Evolutionary conservation across 2,888 invertebrate species (phyloP).

Genomic region (Digitonthophagus gazella): DNA sequence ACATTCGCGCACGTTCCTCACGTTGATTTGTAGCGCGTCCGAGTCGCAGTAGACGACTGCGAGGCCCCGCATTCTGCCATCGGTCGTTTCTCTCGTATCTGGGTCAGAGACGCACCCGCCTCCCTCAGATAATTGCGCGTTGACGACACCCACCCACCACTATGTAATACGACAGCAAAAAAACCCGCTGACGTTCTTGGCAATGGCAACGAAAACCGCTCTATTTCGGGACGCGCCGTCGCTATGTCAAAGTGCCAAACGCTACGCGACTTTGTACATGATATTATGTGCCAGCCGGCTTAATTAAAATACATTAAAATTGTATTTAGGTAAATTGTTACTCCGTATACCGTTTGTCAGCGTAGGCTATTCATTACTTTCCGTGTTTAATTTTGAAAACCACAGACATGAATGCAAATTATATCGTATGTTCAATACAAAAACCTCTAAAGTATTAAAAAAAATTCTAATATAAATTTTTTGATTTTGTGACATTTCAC

Average conservation of each 20-base stretch:
- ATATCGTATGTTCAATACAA: no score
- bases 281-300: neutral
- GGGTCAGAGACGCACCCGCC: neutral
- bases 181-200: neutral
- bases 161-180: neutral
- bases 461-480: no score
- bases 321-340: neutral
- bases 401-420: no score
- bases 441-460: no score
- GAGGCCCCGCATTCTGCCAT: neutral
- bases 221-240: neutral
- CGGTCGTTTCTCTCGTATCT: neutral
- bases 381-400: neutral
- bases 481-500: no score
- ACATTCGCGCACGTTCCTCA: constrained; percentile 14
- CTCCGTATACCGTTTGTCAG: neutral
- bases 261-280: neutral
- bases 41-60: neutral
- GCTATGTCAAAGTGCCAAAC: neutral
- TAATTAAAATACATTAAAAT: neutral
- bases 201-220: neutral
- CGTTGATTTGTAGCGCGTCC: constrained; percentile 13
- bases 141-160: constrained; percentile 10
- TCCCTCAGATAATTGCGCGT: constrained; percentile 4
- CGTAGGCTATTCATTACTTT: neutral